phyloP scores from a whole-genome alignment of 2,797 vertebrate genomes.

The Malurus splendens region DNA sequence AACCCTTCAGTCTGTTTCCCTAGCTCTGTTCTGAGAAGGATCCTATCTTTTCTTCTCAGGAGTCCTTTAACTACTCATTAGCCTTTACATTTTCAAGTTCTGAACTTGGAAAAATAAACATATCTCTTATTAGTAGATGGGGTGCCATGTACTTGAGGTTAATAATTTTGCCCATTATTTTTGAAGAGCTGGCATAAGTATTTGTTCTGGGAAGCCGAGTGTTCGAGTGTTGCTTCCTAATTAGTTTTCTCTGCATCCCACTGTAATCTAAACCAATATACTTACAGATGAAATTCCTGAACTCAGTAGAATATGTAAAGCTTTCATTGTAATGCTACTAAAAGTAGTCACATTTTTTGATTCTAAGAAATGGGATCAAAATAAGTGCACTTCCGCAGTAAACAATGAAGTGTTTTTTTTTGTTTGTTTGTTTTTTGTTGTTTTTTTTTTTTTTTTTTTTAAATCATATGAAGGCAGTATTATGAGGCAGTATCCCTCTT shows the following conservation, averaged over 20 bases:
- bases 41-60: not conserved
- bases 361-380: not conserved
- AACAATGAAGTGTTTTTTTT: not conserved
- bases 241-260: conserved; percentile 8
- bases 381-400: not conserved
- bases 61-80: not conserved
- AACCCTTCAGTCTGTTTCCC: not conserved
- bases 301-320: not conserved
- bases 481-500: not conserved
- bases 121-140: not conserved
- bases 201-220: conserved; percentile 27
- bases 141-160: not conserved
- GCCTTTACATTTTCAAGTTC: not conserved
- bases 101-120: conserved; percentile 2
- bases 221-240: not conserved
- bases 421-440: too few relatives aligned
- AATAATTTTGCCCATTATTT: conserved; percentile 32
- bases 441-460: not conserved
- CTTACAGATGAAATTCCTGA: not conserved
- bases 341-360: not conserved
- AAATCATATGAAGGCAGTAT: not conserved
- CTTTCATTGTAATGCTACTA: not conserved
- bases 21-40: not conserved
- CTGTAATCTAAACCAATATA: conserved; percentile 16
- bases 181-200: not conserved